Conservation (phyloP, 64 coral and sea anemone genomes). For the Dendrophyllia cribrosa region DNA sequence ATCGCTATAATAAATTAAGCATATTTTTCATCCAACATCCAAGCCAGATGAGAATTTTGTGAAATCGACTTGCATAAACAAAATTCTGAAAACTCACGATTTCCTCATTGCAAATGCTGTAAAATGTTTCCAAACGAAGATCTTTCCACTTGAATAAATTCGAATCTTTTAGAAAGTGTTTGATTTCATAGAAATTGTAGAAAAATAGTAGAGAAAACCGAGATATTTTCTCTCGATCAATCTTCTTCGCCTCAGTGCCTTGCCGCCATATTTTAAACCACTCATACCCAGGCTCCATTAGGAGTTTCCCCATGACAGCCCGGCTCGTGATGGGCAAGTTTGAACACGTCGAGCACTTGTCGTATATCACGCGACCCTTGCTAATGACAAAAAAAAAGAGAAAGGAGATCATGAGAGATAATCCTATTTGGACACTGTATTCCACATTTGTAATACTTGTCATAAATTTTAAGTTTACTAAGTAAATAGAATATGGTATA, state of each 20-base stretch:
- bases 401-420: too few species aligned
- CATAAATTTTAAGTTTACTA: too few species aligned
- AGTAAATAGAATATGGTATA: too few species aligned
- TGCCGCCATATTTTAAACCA: conserved; percentile 41
- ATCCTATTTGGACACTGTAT: too few species aligned
- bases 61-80: too few species aligned
- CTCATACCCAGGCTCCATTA: background rate
- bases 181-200: background rate
- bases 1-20: background rate
- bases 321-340: background rate
- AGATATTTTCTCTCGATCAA: background rate
- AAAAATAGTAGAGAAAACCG: background rate
- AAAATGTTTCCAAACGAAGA: background rate
- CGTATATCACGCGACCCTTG: too few species aligned
- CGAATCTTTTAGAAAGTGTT: background rate
- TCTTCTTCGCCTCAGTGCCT: background rate
- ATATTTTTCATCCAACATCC: too few species aligned
- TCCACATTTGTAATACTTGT: too few species aligned
- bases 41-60: too few species aligned
- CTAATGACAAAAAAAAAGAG: too few species aligned
- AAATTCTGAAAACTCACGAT: conserved; percentile 10
- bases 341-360: too few species aligned
- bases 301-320: background rate
- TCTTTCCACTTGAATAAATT: background rate
- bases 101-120: background rate